Evolutionary conservation across 2,888 invertebrate species (phyloP), one percentile per base, ranked within the genome.

Genomic region (Drosophila trichaetosa): DNA sequence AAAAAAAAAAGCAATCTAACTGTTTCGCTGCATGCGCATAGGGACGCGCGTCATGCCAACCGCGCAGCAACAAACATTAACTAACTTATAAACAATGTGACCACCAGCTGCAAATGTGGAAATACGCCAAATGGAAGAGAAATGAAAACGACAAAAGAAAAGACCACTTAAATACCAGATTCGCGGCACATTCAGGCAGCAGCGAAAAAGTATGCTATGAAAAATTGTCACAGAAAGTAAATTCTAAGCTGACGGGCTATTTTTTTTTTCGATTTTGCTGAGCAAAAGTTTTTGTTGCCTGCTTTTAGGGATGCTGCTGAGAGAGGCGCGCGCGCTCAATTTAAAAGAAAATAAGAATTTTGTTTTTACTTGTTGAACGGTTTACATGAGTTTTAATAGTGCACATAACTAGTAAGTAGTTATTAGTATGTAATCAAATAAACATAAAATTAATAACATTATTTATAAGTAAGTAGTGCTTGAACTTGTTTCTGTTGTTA

Each of bases 341-440:
- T 65, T 29, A 0, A 67, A 48, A 27, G 13, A n/a, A 36, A 31
- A 31, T 4, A 31, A 24, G 21, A 52, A 24, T 29, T 56, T 38
- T 0, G 27, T 10, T 24, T 56, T 54, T 51, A 38, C 38, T 67
- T 78, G 52, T 79, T 63, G 53, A 75, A 78, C 77, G 70, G 52
- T 78, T 77, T 78, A 78, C 67, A 79, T 72, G 67, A 79, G 75
- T 79, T 78, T 79, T 74, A 79, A 79, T 79, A 79, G 73, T 76
- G 76, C 73, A 69, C 68, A 79, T 72, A 58, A 79, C 79, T 72
- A 79, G 78, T 79, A 79, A 38, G 58, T 81, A 70, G 71, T 84
- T 82, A 83, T 87, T 87, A 83, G 79, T 81, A 77, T 71, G 57
- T 87, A 73, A 72, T 79, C 79, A 64, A 76, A 69, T 77, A 70